Evolutionary conservation across 2,113 vertebrate species (phyloP).

Genomic region (Oceanites oceanicus): DNA sequence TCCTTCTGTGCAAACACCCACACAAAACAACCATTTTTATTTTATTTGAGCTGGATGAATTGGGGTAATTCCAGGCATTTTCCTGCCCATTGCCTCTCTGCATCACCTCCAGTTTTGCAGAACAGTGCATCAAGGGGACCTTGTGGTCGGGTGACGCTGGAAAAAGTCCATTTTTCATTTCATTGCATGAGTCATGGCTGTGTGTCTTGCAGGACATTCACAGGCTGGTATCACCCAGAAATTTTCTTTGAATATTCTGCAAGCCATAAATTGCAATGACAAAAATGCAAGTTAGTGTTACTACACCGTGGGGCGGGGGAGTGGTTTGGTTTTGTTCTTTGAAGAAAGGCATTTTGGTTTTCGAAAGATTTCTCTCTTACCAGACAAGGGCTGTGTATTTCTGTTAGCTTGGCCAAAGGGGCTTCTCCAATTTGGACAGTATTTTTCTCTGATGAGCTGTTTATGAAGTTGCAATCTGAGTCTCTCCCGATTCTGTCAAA

Average conservation of each 20-base stretch:
- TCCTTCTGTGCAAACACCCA: background rate
- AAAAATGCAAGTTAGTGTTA: background rate
- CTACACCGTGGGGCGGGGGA: rapidly evolving
- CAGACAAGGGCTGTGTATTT: background rate
- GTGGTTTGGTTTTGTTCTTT: background rate
- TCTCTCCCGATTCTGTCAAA: conserved; percentile 47
- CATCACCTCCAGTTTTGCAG: background rate
- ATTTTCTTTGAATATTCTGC: background rate
- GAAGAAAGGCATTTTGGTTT: conserved; percentile 2
- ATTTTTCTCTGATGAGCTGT: conserved; percentile 33
- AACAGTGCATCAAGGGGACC: background rate
- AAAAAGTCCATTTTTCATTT: background rate
- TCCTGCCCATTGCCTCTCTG: background rate
- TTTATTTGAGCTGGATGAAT: background rate
- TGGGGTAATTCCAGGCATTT: background rate
- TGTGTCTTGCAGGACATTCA: background rate
- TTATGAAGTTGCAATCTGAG: conserved; percentile 33
- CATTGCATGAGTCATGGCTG: background rate
- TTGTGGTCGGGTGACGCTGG: rapidly evolving
- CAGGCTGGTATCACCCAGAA: background rate
- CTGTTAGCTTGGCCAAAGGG: conserved; percentile 7
- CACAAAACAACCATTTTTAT: background rate
- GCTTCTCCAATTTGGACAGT: background rate
- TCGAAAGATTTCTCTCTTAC: background rate
- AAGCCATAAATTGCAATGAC: background rate